Evolutionary conservation across 2,113 vertebrate genomes (phyloP).

Genomic region (Puntigrus tetrazona): DNA sequence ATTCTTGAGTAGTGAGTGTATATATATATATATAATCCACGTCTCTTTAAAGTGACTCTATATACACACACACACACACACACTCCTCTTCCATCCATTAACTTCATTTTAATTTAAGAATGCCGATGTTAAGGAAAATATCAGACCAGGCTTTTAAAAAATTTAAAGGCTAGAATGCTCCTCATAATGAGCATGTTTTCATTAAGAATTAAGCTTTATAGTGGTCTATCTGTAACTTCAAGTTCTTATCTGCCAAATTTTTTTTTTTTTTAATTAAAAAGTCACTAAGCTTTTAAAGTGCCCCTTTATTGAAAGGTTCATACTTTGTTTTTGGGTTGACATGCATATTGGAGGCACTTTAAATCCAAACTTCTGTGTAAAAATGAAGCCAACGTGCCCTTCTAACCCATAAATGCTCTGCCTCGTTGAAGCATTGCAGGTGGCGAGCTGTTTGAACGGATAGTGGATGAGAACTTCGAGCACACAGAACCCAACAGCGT

Average conservation of each 20-base stretch:
- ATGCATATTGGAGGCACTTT: no score
- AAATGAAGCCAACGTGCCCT: no score
- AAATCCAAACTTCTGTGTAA: no score
- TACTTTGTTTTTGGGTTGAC: no score
- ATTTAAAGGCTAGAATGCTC: neutral
- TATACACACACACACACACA: no score
- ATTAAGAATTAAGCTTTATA: neutral
- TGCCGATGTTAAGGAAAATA: neutral
- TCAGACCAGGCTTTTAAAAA: neutral
- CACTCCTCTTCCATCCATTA: neutral
- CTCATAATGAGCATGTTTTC: neutral
- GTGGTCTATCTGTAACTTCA: neutral
- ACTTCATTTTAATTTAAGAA: neutral
- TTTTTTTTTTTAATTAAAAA: neutral
- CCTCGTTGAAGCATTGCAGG: conserved; percentile 76
- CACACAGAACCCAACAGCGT: conserved; percentile 84
- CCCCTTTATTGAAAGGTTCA: no score
- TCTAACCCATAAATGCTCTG: neutral
- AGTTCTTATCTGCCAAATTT: neutral
- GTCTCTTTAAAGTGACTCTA: no score
- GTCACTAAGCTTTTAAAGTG: no score
- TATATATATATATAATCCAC: no score
- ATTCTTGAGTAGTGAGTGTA: conserved; percentile 87
- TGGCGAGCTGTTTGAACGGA: conserved; percentile 85
- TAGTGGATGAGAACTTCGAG: conserved; percentile 82